Percentiles rank a stretch among this genome's conserved stretches.
phyloP scores from a whole-genome alignment of 2,888 invertebrate species.

The Teleogryllus oceanicus region DNA sequence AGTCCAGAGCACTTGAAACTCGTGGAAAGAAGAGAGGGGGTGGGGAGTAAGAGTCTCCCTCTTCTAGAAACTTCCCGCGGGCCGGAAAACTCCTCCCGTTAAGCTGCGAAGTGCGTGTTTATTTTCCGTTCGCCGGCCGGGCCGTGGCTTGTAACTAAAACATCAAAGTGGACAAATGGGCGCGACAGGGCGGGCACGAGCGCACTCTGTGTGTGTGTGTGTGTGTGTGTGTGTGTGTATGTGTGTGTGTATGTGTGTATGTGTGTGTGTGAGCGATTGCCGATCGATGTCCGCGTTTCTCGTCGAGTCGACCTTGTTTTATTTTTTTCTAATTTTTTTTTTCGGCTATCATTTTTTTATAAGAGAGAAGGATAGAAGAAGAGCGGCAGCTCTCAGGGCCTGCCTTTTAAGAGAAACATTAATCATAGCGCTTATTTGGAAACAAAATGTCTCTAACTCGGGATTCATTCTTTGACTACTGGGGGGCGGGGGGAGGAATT shows the following conservation, averaged over 20 bases:
- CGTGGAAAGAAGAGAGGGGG: too few relatives aligned
- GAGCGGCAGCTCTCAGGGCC: not conserved
- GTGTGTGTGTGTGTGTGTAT: constrained; percentile 21
- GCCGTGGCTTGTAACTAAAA: constrained; percentile 1
- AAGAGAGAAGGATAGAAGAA: too few relatives aligned
- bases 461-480: not conserved
- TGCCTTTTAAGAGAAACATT: constrained; percentile 5
- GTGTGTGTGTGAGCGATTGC: not conserved
- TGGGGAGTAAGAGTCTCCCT: too few relatives aligned
- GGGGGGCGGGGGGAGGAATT: not conserved
- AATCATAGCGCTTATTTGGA: constrained; percentile 18
- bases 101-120: not conserved
- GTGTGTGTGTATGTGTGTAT: not conserved
- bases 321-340: not conserved
- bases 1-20: too few relatives aligned
- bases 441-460: not conserved
- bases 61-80: too few relatives aligned
- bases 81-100: too few relatives aligned
- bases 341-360: not conserved
- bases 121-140: not conserved
- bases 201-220: not conserved
- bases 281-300: constrained; percentile 20
- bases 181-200: not conserved
- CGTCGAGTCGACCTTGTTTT: not conserved
- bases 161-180: constrained; percentile 18